Evolutionary conservation across 2,888 invertebrate species (phyloP).

Genomic region (Sphaerophoria rueppellii): DNA sequence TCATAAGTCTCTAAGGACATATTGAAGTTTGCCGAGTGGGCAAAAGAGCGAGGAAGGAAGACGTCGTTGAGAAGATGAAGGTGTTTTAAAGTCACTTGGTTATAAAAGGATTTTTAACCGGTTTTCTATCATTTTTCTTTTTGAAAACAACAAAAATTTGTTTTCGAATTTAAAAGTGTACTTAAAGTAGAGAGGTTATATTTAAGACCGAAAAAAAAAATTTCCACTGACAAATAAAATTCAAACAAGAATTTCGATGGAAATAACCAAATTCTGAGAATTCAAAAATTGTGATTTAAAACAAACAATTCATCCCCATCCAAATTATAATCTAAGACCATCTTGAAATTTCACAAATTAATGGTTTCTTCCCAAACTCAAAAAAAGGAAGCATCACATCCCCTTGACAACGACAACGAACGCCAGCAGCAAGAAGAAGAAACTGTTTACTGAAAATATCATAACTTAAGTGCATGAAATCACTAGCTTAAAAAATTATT

Average conservation of each 20-base stretch:
- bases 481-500: constrained; percentile 61
- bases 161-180: too few species aligned
- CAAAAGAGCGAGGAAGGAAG: constrained; percentile 38
- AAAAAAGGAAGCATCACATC: neutral
- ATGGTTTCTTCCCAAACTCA: neutral
- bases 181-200: too few species aligned
- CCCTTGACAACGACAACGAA: neutral
- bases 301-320: too few species aligned
- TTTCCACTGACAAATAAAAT: too few species aligned
- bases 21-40: constrained; percentile 16
- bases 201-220: too few species aligned
- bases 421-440: neutral
- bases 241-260: too few species aligned
- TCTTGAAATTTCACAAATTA: too few species aligned
- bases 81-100: constrained; percentile 50
- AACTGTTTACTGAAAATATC: neutral
- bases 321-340: too few species aligned
- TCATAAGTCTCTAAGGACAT: constrained; percentile 42
- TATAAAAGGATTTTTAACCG: constrained; percentile 3
- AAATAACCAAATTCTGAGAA: too few species aligned
- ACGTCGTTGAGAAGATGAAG: constrained; percentile 41
- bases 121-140: too few species aligned
- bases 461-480: constrained; percentile 38
- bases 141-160: too few species aligned
- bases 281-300: too few species aligned